Base-by-base conservation (phyloP, 2,888 invertebrate species). In the Phasia obesa region DNA sequence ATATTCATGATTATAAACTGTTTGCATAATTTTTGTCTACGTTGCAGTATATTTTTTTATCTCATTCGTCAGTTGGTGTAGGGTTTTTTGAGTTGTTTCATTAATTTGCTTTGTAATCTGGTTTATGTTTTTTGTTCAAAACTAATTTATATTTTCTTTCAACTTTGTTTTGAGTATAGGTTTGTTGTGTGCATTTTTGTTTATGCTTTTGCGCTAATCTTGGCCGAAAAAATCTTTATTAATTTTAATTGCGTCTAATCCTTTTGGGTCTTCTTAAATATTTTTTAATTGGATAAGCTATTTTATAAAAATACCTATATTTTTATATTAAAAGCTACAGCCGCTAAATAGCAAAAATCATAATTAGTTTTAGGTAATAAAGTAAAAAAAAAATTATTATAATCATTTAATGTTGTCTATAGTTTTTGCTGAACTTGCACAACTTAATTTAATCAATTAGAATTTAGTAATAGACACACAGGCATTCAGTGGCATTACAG, bases 231-330 rank as follows among this genome's bases (percentile, higher is more conserved):
- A 57, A 57, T 57, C 57, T 64, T 69, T 55, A 67, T 57, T 23
- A 62, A 69, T 78, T 77, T 73, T 69, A 74, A 70, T 69, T 69
- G 67, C 64, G 62, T 57, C 69, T 55, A 74, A 78, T 64, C 70
- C 47, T 64, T 64, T 64, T 31, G 65, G 31, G 60, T 31, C 25
- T 62, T 47, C 53, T 64, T 59, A 23, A 51, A n/a, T 51, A 35
- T n/a, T n/a, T n/a, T n/a, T 23, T 35, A 19, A 15, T 57, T 59
- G 15, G 2, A 47, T 53, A 5, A 6, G 13, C 7, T 47, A 25
- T 44, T n/a, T n/a, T n/a, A n/a, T n/a, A n/a, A 2, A 44, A 57
- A 31, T 13, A n/a, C 4, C 13, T 3, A 11, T n/a, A n/a, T n/a
- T n/a, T n/a, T n/a, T 35, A 11, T 0, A 35, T 2, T 35, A 35